Conservation (phyloP, 2,113 vertebrate species). For the Emydocephalus ijimae region DNA sequence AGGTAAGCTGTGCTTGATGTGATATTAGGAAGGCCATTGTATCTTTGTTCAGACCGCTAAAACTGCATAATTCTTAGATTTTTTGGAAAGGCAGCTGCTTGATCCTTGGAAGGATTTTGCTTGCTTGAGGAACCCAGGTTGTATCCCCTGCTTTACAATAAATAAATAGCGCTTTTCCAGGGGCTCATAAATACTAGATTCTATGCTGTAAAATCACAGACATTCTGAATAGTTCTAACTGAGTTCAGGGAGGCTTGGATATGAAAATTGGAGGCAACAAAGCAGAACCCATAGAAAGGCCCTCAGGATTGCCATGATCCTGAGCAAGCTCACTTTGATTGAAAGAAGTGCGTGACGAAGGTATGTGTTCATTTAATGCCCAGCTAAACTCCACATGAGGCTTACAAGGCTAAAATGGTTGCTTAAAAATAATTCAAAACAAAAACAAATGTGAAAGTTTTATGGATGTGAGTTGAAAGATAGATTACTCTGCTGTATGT, state of each 20-base stretch:
- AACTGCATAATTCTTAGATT: not conserved
- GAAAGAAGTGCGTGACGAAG: not conserved
- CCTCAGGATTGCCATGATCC: not conserved
- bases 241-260: not conserved
- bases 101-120: not conserved
- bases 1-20: constrained; percentile 72
- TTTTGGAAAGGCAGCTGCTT: not conserved
- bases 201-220: not conserved
- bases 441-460: not conserved
- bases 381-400: not conserved
- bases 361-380: not conserved
- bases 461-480: not conserved
- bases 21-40: not conserved
- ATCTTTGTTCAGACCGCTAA: not conserved
- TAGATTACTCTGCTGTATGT: not conserved
- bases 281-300: not conserved
- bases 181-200: not conserved
- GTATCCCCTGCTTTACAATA: not conserved
- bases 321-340: not conserved
- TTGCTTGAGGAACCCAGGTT: not conserved
- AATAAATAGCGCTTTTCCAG: not conserved
- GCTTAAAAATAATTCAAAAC: not conserved
- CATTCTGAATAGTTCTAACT: not conserved
- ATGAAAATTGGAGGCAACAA: not conserved
- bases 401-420: not conserved